phyloP scores from a whole-genome alignment of 2,113 vertebrate genomes.

The Chionomys nivalis region DNA sequence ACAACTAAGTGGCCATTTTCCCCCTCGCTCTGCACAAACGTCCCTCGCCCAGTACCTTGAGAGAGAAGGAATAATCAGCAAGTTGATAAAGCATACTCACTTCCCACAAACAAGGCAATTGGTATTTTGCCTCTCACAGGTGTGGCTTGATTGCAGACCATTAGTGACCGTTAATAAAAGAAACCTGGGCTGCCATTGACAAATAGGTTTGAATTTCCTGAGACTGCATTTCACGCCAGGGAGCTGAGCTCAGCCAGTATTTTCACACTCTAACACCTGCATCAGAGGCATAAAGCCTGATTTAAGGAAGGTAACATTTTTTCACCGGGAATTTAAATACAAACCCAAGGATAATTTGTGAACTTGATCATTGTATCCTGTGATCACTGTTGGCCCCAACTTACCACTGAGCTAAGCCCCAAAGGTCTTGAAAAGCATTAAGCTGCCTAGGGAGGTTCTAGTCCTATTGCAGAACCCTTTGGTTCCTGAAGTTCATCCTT shows the following conservation, averaged over 20 bases:
- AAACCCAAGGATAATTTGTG: conserved; percentile 53
- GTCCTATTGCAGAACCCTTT: not conserved
- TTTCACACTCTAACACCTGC: conserved; percentile 65
- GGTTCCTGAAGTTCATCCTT: no score
- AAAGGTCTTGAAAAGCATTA: not conserved
- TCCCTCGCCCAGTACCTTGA: not conserved
- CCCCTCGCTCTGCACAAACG: not conserved
- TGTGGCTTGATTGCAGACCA: conserved; percentile 55
- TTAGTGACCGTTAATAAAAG: conserved; percentile 65
- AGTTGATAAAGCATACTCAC: conserved; percentile 35
- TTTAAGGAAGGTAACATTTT: conserved; percentile 37
- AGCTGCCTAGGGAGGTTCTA: conserved; percentile 4
- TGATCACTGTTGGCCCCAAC: not conserved
- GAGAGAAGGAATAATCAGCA: conserved; percentile 55
- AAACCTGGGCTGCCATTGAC: conserved; percentile 1
- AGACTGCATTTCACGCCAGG: conserved; percentile 46
- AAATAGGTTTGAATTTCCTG: conserved; percentile 17
- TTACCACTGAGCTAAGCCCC: not conserved
- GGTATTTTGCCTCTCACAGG: conserved; percentile 48
- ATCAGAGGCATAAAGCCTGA: not conserved
- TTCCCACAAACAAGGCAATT: conserved; percentile 5
- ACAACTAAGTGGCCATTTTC: not conserved
- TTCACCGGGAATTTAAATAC: conserved; percentile 60
- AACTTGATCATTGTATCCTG: conserved; percentile 16
- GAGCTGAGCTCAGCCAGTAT: conserved; percentile 70